A percentile compares a stretch with the other conserved stretches of the same genome.
phyloP scores from a whole-genome alignment of 2,888 invertebrate species.

The Drosophila mulleri region DNA sequence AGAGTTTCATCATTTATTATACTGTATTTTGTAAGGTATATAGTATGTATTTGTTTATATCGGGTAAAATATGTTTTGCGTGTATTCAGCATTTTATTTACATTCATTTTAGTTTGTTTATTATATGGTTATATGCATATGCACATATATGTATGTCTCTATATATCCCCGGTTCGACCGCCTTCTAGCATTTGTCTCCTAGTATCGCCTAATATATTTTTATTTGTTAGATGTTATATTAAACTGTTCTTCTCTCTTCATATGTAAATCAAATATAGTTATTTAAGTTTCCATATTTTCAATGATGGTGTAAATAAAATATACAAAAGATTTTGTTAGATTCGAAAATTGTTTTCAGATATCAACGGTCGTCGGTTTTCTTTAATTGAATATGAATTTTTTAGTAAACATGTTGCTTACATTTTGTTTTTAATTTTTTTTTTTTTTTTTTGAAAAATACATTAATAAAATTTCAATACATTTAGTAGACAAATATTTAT shows the following conservation, averaged over 20 bases:
- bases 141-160: conserved; percentile 34
- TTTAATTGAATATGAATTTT: conserved; percentile 18
- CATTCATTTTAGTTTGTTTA: conserved; percentile 59
- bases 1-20: conserved; percentile 61
- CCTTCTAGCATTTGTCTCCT: conserved; percentile 11
- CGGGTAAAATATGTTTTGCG: conserved; percentile 64
- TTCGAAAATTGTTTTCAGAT: conserved; percentile 25
- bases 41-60: conserved; percentile 45
- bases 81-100: conserved; percentile 62
- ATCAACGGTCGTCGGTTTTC: conserved; percentile 36
- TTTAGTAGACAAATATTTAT: conserved; percentile 56
- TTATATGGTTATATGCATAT: conserved; percentile 36
- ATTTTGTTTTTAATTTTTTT: conserved; percentile 21
- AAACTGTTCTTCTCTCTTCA: conserved; percentile 13
- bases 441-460: conserved; percentile 48
- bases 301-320: conserved; percentile 83
- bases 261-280: conserved; percentile 28
- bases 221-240: conserved; percentile 23
- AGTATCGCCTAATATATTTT: conserved; percentile 32
- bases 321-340: conserved; percentile 56
- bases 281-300: conserved; percentile 46
- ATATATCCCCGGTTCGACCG: conserved; percentile 14
- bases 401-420: conserved; percentile 11
- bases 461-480: conserved; percentile 62
- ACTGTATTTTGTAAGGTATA: conserved; percentile 58